These are phyloP conservation scores for Agrochola litura DNA, from an alignment of 2,888 invertebrate species.

Conservation along the genomic window DNA sequence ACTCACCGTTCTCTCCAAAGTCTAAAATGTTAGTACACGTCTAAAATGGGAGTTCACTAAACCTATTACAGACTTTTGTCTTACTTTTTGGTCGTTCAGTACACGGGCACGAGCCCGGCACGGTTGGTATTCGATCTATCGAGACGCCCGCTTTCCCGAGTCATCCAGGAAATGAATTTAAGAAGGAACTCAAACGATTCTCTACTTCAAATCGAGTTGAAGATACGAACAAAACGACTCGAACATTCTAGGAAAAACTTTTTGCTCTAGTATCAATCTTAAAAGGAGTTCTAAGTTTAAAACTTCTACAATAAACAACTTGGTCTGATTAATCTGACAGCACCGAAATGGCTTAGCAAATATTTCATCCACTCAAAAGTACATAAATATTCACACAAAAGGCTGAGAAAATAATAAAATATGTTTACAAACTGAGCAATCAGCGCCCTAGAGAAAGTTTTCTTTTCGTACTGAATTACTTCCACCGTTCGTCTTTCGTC, in stretches of 20 bases:
- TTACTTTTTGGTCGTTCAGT: conserved; percentile 56
- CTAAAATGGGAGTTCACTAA: conserved; percentile 51
- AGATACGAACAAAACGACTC: conserved; percentile 41
- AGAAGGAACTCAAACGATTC: conserved; percentile 63
- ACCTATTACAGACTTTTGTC: conserved; percentile 57
- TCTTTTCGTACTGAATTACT: conserved; percentile 56
- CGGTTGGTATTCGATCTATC: conserved; percentile 67
- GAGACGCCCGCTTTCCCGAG: conserved; percentile 58
- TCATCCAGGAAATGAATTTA: conserved; percentile 77
- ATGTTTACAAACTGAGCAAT: conserved; percentile 58
- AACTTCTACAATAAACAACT: conserved; percentile 19
- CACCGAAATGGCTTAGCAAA: not conserved
- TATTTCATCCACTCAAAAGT: conserved; percentile 10
- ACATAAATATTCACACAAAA: conserved; percentile 21
- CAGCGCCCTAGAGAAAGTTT: conserved; percentile 59
- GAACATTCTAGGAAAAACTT: conserved; percentile 44
- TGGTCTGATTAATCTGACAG: conserved; percentile 17
- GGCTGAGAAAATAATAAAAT: conserved; percentile 21
- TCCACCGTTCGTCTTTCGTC: conserved; percentile 48
- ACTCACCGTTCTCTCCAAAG: conserved; percentile 19
- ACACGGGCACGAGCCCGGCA: conserved; percentile 27
- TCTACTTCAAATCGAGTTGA: conserved; percentile 59
- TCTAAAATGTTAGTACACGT: conserved; percentile 38
- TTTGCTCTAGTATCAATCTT: conserved; percentile 38
- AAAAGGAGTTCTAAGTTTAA: conserved; percentile 15